Conservation (phyloP, 1,140 invertebrate genomes). For the Drosophila sproati region DNA sequence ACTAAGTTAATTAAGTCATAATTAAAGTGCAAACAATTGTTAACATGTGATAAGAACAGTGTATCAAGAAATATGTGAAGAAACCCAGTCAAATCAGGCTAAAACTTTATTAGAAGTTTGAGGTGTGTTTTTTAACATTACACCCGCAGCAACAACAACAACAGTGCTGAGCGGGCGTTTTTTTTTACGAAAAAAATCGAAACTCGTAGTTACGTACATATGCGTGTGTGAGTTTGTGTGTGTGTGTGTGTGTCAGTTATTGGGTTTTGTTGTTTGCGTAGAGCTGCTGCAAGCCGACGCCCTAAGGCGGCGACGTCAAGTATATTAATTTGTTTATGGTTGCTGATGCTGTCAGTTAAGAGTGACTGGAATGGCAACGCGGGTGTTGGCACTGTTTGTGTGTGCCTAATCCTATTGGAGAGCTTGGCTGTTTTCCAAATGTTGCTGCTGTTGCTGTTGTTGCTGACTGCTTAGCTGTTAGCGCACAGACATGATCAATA, state of each 20-base stretch:
- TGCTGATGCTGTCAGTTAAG: slow-evolving; percentile 28
- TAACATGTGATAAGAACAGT: slow-evolving; percentile 28
- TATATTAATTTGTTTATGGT: slow-evolving; percentile 66
- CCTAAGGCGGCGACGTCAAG: slow-evolving; percentile 67
- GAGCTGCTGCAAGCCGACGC: slow-evolving; percentile 62
- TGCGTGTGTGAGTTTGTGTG: slow-evolving; percentile 38
- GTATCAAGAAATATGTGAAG: neutral
- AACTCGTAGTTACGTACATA: slow-evolving; percentile 30
- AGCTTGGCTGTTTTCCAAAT: slow-evolving; percentile 4
- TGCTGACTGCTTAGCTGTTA: slow-evolving; percentile 19
- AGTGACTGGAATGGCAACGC: slow-evolving; percentile 13
- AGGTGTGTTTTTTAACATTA: slow-evolving; percentile 45
- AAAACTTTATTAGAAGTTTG: slow-evolving; percentile 36
- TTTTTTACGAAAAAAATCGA: slow-evolving; percentile 74
- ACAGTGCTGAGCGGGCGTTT: slow-evolving; percentile 73
- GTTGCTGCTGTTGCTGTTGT: slow-evolving; percentile 13
- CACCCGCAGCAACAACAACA: slow-evolving; percentile 33
- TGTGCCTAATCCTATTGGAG: slow-evolving; percentile 58
- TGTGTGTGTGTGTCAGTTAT: slow-evolving; percentile 56
- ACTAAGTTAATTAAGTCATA: slow-evolving; percentile 69
- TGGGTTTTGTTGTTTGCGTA: slow-evolving; percentile 72
- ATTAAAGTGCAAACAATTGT: slow-evolving; percentile 61
- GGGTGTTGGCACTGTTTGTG: slow-evolving; percentile 11
- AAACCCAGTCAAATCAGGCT: slow-evolving; percentile 2
- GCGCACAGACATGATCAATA: slow-evolving; percentile 40